Base-by-base conservation (phyloP, 1,140 invertebrate genomes). In the Leptinotarsa texana region DNA sequence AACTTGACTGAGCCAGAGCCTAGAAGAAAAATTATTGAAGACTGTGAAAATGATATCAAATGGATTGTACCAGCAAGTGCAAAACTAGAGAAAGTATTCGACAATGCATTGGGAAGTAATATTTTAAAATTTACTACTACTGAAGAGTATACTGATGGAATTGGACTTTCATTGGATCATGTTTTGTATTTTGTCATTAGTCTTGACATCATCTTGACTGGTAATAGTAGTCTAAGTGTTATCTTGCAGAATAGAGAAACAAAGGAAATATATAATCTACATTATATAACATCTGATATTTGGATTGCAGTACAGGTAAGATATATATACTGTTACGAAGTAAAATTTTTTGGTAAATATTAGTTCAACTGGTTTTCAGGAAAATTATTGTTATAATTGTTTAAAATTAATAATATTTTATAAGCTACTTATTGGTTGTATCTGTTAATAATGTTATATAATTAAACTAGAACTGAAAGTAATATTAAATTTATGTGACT, bases 1-100 rank as follows among this genome's bases (percentile, higher is more conserved):
- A 95, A 96, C 86, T 83, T 96, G 18, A 95, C 93, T 0, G 94
- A 95, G 80, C 90, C 92, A 1, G 90, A 92, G 79, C 93, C 93
- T 5, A 88, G 90, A 49, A 86, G 90, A 75, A 90, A 89, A 78
- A 78, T 91, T 0, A 85, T 95, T 13, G 95, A 97, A 81, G 93
- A 96, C 85, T 91, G 90, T 1, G 92, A 93, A 63, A 89, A 87
- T 76, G 82, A 90, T 67, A 89, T 86, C 49, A 87, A 90, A 67
- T 95, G 93, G 93, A 87, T 85, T 13, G 88, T 91, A 2, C 90
- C 92, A 3, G 88, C 89, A 75, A 90, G 90, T 57, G 91, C 91
- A 33, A 88, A 89, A 8, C 85, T 93, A 75, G 86, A 86, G 18
- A 86, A 92, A 77, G 87, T 90, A 51, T 90, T 88, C 78, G 91